Base-by-base conservation (phyloP, 2,113 vertebrate species). In the Vidua chalybeata region DNA sequence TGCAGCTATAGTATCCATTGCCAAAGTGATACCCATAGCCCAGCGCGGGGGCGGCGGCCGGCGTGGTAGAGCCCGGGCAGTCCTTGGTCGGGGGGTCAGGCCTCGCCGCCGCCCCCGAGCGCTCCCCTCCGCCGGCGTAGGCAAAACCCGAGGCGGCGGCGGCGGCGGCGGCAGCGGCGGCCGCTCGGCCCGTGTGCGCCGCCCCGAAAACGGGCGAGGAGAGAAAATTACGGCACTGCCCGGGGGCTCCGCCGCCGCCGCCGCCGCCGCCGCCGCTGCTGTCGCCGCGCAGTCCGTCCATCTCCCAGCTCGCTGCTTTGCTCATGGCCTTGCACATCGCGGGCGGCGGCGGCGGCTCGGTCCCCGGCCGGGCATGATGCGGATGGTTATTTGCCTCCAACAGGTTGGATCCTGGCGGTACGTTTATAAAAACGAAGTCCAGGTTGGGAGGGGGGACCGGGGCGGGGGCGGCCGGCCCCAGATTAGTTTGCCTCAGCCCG, bases 1-100 rank as follows among this genome's bases (percentile, higher is more conserved):
- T 98, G 97, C 98, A 99, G 97, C 98, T 98, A 83, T 98, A 99
- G 97, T 98, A 99, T 97, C 98, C 98, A 86, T 98, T 98, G 88
- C 98, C 98, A 96, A 99, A 98, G 96, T 98, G 97, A 97, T 98
- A 98, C 84, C 98, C 98, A 86, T 98, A 99, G 89, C 98, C 98
- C 76, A 98, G 96, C 4, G 98, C 96, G 6, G 98, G 97, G 75
- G 97, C 97, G 26, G 97, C 79, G 33, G 98, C 95, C 8, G 98
- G 77, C 84, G 94, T n/a, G 49, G 97, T 77, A 7, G 97, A 96
- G 82, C 97, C 85, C 23, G 98, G 95, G 84, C 98, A 98, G 88
- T 98, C 98, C 94, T 98, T 98, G 84, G 96, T 86, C 4, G 96
- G 89, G 54, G 98, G 95, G 63, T 97, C 95, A 72, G 97, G 33